Evolutionary conservation across 2,888 invertebrate species (phyloP).

Genomic region (Arrhopalites spinosus): DNA sequence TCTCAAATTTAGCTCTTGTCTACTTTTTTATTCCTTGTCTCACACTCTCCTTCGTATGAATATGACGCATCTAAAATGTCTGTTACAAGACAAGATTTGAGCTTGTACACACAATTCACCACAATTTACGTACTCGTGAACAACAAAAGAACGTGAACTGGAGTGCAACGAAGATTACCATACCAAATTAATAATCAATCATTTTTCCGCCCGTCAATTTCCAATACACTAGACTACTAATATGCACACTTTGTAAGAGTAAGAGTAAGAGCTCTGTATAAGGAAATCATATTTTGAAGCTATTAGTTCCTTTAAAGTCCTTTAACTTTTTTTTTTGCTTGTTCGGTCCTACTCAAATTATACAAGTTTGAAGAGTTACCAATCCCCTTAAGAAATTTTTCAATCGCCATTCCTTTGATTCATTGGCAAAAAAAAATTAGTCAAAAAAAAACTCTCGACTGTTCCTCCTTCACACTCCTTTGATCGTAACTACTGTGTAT

Average conservation of each 20-base stretch:
- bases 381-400: background rate
- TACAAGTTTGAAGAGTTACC: background rate
- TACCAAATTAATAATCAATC: constrained; percentile 41
- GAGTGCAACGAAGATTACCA: constrained; percentile 37
- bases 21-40: no score
- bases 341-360: background rate
- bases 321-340: background rate
- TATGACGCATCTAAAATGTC: no score
- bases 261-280: no score
- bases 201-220: constrained; percentile 31
- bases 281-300: no score
- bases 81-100: no score
- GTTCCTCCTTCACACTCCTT: background rate
- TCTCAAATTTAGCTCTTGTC: no score
- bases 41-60: no score
- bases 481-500: background rate
- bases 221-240: background rate
- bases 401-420: background rate
- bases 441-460: background rate
- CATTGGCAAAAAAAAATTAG: background rate
- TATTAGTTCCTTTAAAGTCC: no score
- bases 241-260: no score
- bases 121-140: no score
- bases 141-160: constrained; percentile 7
- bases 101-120: no score